Conservation (phyloP, 2,888 invertebrate species). For the Sussaba pulchella region DNA sequence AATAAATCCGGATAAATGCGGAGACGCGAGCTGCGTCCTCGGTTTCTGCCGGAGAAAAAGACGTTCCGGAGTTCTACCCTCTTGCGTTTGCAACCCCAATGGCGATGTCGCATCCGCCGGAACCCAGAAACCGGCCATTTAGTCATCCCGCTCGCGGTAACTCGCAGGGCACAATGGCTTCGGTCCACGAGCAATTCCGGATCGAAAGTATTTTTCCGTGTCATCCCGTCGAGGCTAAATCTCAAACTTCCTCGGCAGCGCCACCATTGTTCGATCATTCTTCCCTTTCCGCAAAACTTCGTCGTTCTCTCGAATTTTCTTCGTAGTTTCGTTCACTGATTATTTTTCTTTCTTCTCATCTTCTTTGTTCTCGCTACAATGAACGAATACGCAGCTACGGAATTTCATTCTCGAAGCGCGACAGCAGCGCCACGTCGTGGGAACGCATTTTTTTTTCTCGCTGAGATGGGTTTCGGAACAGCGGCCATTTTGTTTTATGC, state of each 20-base stretch:
- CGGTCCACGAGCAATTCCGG: slow-evolving; percentile 75
- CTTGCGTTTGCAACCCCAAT: slow-evolving; percentile 37
- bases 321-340: too few relatives aligned
- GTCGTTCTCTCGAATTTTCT: neutral
- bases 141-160: slow-evolving; percentile 67
- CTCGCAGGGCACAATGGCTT: slow-evolving; percentile 76
- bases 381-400: neutral
- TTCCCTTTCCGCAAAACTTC: neutral
- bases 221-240: slow-evolving; percentile 37
- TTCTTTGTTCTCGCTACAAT: neutral
- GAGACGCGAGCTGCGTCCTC: neutral
- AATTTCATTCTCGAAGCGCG: slow-evolving; percentile 30
- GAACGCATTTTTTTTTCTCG: neutral
- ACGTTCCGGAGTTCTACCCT: slow-evolving; percentile 1
- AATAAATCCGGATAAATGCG: too few relatives aligned
- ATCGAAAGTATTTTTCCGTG: slow-evolving; percentile 60
- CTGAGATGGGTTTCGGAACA: neutral
- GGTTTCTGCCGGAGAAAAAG: neutral
- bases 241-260: slow-evolving; percentile 44
- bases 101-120: slow-evolving; percentile 64
- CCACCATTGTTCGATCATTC: slow-evolving; percentile 30
- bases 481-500: too few relatives aligned
- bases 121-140: slow-evolving; percentile 73
- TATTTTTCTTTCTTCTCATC: too few relatives aligned
- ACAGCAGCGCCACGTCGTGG: neutral